phyloP scores from a whole-genome alignment of 2,888 invertebrate genomes.

The Cylindroiulus punctatus region DNA sequence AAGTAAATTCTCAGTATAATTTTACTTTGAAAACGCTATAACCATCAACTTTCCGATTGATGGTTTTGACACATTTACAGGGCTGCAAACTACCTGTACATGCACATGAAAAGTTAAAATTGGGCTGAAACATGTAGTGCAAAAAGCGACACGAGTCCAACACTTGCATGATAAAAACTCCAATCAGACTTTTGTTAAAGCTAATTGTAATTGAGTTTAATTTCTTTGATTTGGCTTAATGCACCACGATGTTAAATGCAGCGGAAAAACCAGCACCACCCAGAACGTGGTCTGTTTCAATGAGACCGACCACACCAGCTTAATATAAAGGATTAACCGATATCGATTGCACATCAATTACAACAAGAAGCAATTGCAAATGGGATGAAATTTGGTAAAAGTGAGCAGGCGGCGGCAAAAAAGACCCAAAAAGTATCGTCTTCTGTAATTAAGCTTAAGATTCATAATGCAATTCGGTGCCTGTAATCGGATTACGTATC shows the following conservation, averaged over 20 bases:
- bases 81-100: too few relatives aligned
- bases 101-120: too few relatives aligned
- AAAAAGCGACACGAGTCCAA: too few relatives aligned
- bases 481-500: too few relatives aligned
- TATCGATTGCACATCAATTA: conserved; percentile 30
- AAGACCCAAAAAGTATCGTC: too few relatives aligned
- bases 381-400: neutral
- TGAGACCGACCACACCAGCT: neutral
- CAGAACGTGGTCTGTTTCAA: conserved; percentile 29
- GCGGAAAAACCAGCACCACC: conserved; percentile 2
- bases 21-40: too few relatives aligned
- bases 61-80: too few relatives aligned
- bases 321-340: neutral
- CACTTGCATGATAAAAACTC: neutral
- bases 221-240: conserved; percentile 39
- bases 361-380: neutral
- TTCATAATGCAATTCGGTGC: too few relatives aligned
- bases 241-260: conserved; percentile 24
- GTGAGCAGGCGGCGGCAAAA: neutral
- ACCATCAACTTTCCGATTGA: too few relatives aligned
- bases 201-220: conserved; percentile 21
- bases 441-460: too few relatives aligned
- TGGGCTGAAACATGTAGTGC: too few relatives aligned
- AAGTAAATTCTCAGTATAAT: too few relatives aligned
- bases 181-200: neutral